These are phyloP conservation scores for Zaprionus ghesquierei DNA, from an alignment of 1,140 invertebrate species.

Conservation along the genomic window DNA sequence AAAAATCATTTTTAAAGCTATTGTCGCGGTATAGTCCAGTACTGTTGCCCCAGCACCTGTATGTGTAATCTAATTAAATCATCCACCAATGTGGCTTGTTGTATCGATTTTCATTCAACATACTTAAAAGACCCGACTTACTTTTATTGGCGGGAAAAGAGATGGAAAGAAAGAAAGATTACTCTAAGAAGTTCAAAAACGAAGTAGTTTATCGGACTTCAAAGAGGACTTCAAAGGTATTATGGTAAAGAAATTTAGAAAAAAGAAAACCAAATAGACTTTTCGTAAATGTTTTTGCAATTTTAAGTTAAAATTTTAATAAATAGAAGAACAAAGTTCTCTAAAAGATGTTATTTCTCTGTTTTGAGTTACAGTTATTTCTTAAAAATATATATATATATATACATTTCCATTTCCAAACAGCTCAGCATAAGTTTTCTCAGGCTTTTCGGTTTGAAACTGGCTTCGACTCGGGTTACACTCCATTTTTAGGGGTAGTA, in stretches of 20 bases:
- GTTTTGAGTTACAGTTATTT: not conserved
- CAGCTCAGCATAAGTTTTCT: not conserved
- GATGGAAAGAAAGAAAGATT: not conserved
- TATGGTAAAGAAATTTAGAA: not conserved
- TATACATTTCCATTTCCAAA: no score
- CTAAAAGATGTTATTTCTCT: not conserved
- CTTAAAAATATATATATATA: not conserved
- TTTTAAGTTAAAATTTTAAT: not conserved
- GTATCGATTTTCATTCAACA: constrained; percentile 15
- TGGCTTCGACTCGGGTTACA: not conserved
- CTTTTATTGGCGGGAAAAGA: not conserved
- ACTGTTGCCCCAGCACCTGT: not conserved
- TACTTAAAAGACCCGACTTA: not conserved
- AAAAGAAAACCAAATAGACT: not conserved
- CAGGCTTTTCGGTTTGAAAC: not conserved
- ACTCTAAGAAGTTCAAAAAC: not conserved
- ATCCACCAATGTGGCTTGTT: not conserved
- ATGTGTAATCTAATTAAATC: constrained; percentile 7
- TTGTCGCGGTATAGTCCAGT: not conserved
- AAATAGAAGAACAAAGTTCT: no score
- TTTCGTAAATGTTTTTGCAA: not conserved
- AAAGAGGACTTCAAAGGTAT: not conserved
- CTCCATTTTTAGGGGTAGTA: not conserved
- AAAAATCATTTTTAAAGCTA: not conserved
- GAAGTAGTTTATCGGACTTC: not conserved